These are phyloP conservation scores for Sardinella longiceps DNA, from an alignment of 2,797 vertebrate genomes.

Conservation along the genomic window DNA sequence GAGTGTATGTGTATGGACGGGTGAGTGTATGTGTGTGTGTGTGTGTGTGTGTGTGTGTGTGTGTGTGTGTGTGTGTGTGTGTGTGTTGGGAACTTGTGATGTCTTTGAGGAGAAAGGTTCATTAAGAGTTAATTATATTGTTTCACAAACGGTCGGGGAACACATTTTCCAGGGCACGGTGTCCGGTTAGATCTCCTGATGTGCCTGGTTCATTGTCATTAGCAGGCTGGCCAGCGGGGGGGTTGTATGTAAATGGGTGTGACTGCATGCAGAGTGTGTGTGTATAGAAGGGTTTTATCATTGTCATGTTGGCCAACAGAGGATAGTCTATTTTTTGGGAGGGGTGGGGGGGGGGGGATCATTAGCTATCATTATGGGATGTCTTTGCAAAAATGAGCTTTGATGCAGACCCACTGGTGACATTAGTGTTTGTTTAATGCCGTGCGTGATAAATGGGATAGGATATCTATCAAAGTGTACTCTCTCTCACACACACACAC, in stretches of 20 bases:
- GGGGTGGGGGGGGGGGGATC: constrained; percentile 51
- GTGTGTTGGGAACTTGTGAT: constrained; percentile 52
- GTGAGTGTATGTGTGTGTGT: constrained; percentile 37
- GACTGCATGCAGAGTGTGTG: neutral
- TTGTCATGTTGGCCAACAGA: constrained; percentile 11
- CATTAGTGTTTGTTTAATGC: constrained; percentile 69
- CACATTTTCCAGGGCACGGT: constrained; percentile 69
- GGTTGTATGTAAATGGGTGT: constrained; percentile 7
- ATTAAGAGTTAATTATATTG: constrained; percentile 83
- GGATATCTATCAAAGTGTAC: neutral
- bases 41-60: constrained; percentile 30
- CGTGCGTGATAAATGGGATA: constrained; percentile 25
- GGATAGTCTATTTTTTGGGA: neutral
- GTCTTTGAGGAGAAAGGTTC: constrained; percentile 76
- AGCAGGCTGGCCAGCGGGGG: constrained; percentile 61
- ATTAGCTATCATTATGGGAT: constrained; percentile 70
- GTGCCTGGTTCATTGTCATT: constrained; percentile 64
- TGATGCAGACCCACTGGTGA: constrained; percentile 60
- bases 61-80: constrained; percentile 52
- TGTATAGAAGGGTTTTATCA: constrained; percentile 9
- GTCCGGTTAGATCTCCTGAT: constrained; percentile 67
- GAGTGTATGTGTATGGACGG: neutral
- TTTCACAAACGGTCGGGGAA: constrained; percentile 62
- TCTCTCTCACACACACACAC: neutral
- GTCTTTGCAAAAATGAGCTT: constrained; percentile 60